Percentiles rank a stretch among this genome's conserved stretches.
Conservation (phyloP, 1,140 invertebrate species). For the Bombus huntii region DNA sequence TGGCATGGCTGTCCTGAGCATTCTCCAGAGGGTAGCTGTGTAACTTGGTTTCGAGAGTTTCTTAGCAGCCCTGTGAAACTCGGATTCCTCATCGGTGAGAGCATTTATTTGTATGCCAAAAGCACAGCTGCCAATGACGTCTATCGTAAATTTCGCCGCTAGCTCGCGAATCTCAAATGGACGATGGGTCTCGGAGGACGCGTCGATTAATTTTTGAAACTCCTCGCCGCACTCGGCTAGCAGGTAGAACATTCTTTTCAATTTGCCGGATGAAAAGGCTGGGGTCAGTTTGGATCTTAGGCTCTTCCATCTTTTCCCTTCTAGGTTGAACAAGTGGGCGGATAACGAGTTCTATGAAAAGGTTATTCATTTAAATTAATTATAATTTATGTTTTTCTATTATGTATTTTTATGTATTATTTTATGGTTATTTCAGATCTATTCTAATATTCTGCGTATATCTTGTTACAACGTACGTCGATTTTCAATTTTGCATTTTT, state of each 20-base stretch:
- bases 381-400: not conserved
- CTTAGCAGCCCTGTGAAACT: slow-evolving; percentile 76
- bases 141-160: slow-evolving; percentile 83
- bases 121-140: slow-evolving; percentile 84
- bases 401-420: not conserved
- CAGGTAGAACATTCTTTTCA: slow-evolving; percentile 84
- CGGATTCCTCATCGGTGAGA: slow-evolving; percentile 80
- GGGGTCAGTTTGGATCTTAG: slow-evolving; percentile 82
- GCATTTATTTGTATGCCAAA: slow-evolving; percentile 85
- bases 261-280: slow-evolving; percentile 83
- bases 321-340: slow-evolving; percentile 78
- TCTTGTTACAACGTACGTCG: no score
- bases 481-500: no score
- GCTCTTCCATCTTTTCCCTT: slow-evolving; percentile 82
- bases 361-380: not conserved
- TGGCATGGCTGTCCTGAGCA: slow-evolving; percentile 75
- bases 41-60: slow-evolving; percentile 83
- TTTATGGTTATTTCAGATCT: not conserved
- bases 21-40: slow-evolving; percentile 75
- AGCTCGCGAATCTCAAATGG: slow-evolving; percentile 79
- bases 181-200: slow-evolving; percentile 26
- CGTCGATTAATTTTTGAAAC: slow-evolving; percentile 67
- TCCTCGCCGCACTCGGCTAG: slow-evolving; percentile 78
- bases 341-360: slow-evolving; percentile 70
- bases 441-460: no score